These are phyloP conservation scores for Germaria angustata DNA, from an alignment of 2,888 invertebrate species.

Conservation along the genomic window DNA sequence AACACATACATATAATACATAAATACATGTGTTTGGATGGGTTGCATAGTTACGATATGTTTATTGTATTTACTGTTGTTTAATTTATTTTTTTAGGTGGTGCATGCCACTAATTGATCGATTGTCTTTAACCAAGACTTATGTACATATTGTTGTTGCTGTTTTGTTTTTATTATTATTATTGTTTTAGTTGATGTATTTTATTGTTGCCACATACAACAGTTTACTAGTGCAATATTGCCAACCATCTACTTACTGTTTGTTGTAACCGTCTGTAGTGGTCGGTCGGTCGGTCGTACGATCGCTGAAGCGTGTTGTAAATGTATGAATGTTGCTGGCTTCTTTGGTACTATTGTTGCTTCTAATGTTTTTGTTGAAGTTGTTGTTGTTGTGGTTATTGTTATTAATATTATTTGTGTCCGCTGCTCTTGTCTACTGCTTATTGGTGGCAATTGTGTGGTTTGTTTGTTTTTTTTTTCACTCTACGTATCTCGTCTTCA, in stretches of 20 bases:
- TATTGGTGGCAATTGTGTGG: slow-evolving; percentile 61
- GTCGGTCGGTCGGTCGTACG: slow-evolving; percentile 14
- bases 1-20: background rate
- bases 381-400: slow-evolving; percentile 35
- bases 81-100: slow-evolving; percentile 39
- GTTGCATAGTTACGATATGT: background rate
- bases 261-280: slow-evolving; percentile 42
- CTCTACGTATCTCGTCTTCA: slow-evolving; percentile 46
- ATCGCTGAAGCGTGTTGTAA: slow-evolving; percentile 62
- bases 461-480: slow-evolving; percentile 59
- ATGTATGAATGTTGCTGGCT: slow-evolving; percentile 50
- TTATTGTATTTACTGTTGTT: slow-evolving; percentile 24
- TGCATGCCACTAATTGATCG: slow-evolving; percentile 70
- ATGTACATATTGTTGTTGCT: slow-evolving; percentile 41
- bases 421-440: slow-evolving; percentile 54
- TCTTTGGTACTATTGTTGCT: slow-evolving; percentile 1
- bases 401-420: slow-evolving; percentile 60
- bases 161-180: slow-evolving; percentile 10
- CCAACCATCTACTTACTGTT: slow-evolving; percentile 61
- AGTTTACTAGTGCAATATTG: slow-evolving; percentile 65
- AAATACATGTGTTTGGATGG: background rate
- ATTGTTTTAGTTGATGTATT: slow-evolving; percentile 52
- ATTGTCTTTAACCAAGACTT: slow-evolving; percentile 68
- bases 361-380: slow-evolving; percentile 9
- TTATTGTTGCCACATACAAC: slow-evolving; percentile 62